Percentiles rank a stretch among this genome's conserved stretches.
phyloP scores from a whole-genome alignment of 2,888 invertebrate species.

The Conchocele bisecta region DNA sequence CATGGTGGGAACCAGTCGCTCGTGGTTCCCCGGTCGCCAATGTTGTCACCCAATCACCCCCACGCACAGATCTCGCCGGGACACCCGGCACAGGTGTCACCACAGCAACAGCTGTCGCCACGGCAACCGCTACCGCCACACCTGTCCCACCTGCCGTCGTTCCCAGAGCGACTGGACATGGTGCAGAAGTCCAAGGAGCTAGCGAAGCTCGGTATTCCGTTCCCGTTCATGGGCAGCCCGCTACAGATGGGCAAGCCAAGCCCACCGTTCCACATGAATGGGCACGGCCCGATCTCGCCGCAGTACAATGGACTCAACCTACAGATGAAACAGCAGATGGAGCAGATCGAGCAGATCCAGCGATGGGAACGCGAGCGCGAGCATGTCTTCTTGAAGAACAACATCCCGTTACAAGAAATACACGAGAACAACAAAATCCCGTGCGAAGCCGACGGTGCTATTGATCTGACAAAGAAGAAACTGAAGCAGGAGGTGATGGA shows the following conservation, averaged over 20 bases:
- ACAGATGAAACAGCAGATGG: conserved; percentile 45
- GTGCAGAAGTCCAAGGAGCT: conserved; percentile 55
- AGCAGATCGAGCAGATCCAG: conserved; percentile 41
- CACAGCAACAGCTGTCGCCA: conserved; percentile 43
- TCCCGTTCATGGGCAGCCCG: conserved; percentile 51
- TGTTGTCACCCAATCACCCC: conserved; percentile 61
- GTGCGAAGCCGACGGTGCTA: conserved; percentile 70
- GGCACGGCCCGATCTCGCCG: conserved; percentile 65
- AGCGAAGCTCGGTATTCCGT: conserved; percentile 54
- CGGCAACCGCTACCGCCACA: conserved; percentile 48
- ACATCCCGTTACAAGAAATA: conserved; percentile 65
- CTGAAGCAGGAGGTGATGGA: conserved; percentile 52
- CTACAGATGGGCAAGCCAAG: conserved; percentile 63
- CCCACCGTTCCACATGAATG: conserved; percentile 69
- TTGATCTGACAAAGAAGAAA: conserved; percentile 76
- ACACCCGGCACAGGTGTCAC: conserved; percentile 41
- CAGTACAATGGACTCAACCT: conserved; percentile 64
- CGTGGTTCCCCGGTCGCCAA: conserved; percentile 53
- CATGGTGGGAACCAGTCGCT: conserved; percentile 33
- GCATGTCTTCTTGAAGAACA: conserved; percentile 5
- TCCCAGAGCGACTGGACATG: conserved; percentile 53
- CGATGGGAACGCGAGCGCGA: conserved; percentile 15
- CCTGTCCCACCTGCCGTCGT: conserved; percentile 43
- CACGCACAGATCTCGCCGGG: conserved; percentile 39
- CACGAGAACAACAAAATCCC: conserved; percentile 56